A percentile compares a stretch with the other conserved stretches of the same genome.
Conservation (phyloP, 1,140 invertebrate genomes). For the Sweltsa coloradensis region DNA sequence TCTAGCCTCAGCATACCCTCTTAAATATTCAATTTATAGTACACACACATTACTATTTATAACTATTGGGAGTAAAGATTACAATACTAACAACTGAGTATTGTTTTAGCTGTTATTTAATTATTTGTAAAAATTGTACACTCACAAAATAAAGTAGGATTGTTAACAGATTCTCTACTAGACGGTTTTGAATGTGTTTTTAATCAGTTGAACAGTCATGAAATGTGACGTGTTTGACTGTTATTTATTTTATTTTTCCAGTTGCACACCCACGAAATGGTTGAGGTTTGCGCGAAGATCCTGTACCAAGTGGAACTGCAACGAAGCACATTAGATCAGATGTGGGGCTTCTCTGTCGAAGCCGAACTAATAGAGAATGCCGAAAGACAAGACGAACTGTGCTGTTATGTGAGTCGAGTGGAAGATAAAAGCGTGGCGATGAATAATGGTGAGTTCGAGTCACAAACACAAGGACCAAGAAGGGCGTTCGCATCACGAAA, state of each 20-base stretch:
- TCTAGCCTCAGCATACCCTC: too few relatives aligned
- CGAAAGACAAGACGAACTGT: constrained; percentile 89
- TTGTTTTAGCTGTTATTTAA: too few relatives aligned
- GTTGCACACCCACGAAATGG: constrained; percentile 88
- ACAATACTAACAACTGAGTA: too few relatives aligned
- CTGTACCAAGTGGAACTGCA: constrained; percentile 92
- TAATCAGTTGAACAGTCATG: not conserved
- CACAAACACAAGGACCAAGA: too few relatives aligned
- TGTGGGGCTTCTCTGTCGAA: constrained; percentile 97
- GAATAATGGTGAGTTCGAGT: constrained; percentile 81
- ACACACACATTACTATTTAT: too few relatives aligned
- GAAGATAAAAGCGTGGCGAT: constrained; percentile 90
- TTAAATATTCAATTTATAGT: too few relatives aligned
- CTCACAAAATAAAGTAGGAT: too few relatives aligned
- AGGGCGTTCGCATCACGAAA: too few relatives aligned
- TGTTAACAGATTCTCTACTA: too few relatives aligned
- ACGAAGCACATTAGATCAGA: constrained; percentile 75
- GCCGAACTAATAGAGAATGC: constrained; percentile 92
- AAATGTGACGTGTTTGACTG: constrained; percentile 11
- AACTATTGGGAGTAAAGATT: too few relatives aligned
- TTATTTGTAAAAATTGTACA: too few relatives aligned
- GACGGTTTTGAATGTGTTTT: not conserved
- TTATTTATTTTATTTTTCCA: constrained; percentile 40
- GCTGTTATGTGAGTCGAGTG: constrained; percentile 90
- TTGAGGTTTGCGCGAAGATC: constrained; percentile 93